Conservation (phyloP, 2,797 vertebrate genomes). For the Triplophysa yarkandensis region DNA sequence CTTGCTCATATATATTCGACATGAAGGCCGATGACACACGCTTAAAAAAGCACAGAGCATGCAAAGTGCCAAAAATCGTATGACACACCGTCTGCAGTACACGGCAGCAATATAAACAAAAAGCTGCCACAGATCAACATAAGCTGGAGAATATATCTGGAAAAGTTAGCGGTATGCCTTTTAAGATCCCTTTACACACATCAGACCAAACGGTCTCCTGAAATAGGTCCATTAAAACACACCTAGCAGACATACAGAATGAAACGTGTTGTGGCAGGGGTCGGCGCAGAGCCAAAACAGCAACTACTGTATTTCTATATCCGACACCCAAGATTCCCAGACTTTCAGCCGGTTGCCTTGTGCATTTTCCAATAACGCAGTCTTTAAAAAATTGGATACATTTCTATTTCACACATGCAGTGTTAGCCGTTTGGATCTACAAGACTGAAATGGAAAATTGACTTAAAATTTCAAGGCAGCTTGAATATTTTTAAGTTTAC, state of each 20-base stretch:
- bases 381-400: too few relatives aligned
- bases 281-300: neutral
- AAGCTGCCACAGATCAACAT: conserved; percentile 22
- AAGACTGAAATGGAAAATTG: too few relatives aligned
- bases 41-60: conserved; percentile 19
- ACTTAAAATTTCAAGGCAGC: too few relatives aligned
- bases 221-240: conserved; percentile 39
- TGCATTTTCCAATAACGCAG: too few relatives aligned
- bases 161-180: neutral
- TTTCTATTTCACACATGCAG: too few relatives aligned
- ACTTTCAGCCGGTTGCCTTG: neutral
- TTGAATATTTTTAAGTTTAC: too few relatives aligned
- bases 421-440: too few relatives aligned
- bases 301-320: conserved; percentile 25
- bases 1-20: neutral
- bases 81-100: conserved; percentile 15
- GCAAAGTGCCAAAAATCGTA: conserved; percentile 1
- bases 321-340: neutral
- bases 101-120: conserved; percentile 21
- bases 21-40: neutral
- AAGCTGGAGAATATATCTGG: conserved; percentile 16
- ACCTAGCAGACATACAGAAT: conserved; percentile 11
- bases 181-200: conserved; percentile 32
- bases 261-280: conserved; percentile 19
- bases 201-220: conserved; percentile 18